Base-by-base conservation (phyloP, 2,888 invertebrate genomes). In the Coleophora deauratella region DNA sequence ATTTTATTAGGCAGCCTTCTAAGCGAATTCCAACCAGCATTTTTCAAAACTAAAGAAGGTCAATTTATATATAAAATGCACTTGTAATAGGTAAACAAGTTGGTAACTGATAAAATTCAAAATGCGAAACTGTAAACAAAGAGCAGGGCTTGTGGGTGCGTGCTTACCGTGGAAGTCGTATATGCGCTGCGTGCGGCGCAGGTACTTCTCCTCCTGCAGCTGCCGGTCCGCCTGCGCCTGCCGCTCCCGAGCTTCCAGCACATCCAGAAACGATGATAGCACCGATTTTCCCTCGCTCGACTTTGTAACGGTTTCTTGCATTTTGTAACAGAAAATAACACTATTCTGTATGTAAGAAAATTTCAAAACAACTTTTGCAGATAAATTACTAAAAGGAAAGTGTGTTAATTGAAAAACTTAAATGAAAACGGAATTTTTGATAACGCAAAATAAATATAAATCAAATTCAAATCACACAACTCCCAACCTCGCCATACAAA, bases 221-320 rank as follows among this genome's bases (percentile, higher is more conserved):
- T 78, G 75, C 39, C 79, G 64, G 38, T 80, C 79, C 9, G 66
- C 66, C 43, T 75, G 71, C 12, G 67, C 73, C 48, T 80, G 75
- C 49, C 71, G 72, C 43, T 82, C 77, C 44, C 69, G 63, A 27
- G 72, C 71, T 46, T 86, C 85, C 48, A 84, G 52, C 40, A 78
- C 71, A 43, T 84, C 81, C 55, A 86, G 58, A 46, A 79, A 72
- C 13, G 82, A 76, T 32, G 81, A 77, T 67, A 84, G 76, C 48
- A 85, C 54, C 38, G 84, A 78, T 75, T 79, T 81, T 55, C 66
- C 66, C 60, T 82, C 79, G 57, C 61, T 74, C 51, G 72, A 59
- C 58, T 71, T 82, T 55, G 72, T 80, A 82, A 84, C 82, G 81
- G 84, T 81, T 78, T 82, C 84, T 74, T 82, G 78, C 84, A 84